Percentiles rank a stretch among this genome's conserved stretches.
Evolutionary conservation across 1,140 invertebrate species (phyloP).

Genomic region (Glossosoma conforme): DNA sequence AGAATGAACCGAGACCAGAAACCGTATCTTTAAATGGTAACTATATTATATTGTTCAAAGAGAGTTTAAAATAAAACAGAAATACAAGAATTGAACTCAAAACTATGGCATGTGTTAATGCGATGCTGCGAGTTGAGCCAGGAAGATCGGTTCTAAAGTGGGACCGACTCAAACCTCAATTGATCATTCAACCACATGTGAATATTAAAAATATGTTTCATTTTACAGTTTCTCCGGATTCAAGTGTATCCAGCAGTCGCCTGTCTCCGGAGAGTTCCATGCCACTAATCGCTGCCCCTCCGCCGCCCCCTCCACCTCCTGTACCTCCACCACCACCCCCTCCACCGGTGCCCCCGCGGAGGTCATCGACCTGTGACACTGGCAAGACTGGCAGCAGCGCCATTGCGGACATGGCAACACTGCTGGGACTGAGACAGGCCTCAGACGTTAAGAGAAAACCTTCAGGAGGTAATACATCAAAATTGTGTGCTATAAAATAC

Average conservation of each 20-base stretch:
- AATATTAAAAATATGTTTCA: no score
- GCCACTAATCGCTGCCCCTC: constrained; percentile 38
- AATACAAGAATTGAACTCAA: no score
- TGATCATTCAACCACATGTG: no score
- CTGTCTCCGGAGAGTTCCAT: neutral
- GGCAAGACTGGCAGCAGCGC: constrained; percentile 38
- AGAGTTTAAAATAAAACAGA: neutral
- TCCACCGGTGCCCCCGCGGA: constrained; percentile 31
- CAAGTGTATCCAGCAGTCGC: no score
- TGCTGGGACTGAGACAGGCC: constrained; percentile 51
- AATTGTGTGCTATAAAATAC: no score
- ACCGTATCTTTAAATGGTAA: neutral
- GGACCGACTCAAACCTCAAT: no score
- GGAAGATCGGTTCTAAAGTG: no score
- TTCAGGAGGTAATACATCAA: constrained; percentile 36
- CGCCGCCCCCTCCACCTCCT: constrained; percentile 42
- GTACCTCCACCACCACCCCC: constrained; percentile 39
- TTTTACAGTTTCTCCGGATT: no score
- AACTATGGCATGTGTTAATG: no score
- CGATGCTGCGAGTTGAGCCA: no score
- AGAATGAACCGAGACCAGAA: neutral
- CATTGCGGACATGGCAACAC: constrained; percentile 55
- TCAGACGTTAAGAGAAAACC: constrained; percentile 39
- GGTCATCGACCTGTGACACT: constrained; percentile 24
- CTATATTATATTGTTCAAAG: neutral